Conservation (phyloP, 2,888 invertebrate genomes). For the Pteria penguin region DNA sequence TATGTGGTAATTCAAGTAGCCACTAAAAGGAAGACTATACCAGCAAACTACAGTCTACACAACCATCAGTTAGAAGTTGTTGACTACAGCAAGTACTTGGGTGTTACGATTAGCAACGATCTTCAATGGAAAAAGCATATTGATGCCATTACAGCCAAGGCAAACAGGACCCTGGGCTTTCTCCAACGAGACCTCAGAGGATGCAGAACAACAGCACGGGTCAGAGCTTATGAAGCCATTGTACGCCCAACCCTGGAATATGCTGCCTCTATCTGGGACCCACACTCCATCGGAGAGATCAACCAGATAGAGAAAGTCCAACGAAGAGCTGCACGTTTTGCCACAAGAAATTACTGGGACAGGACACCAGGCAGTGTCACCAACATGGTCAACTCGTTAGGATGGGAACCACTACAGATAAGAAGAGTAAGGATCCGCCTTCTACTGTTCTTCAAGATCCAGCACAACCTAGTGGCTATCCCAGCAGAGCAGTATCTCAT, state of each 20-base stretch:
- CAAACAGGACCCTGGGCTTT: neutral
- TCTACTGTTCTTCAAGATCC: neutral
- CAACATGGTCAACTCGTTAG: neutral
- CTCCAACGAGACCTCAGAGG: neutral
- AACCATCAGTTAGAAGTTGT: neutral
- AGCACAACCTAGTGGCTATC: neutral
- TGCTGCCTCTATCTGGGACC: constrained; percentile 17
- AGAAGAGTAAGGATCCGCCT: neutral
- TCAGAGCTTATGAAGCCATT: neutral
- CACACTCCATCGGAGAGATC: neutral
- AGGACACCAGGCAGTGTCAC: constrained; percentile 16
- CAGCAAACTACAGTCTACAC: neutral
- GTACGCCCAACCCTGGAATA: constrained; percentile 12
- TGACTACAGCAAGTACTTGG: neutral
- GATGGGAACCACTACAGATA: neutral
- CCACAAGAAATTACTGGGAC: neutral
- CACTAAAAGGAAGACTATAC: neutral
- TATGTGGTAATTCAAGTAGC: neutral
- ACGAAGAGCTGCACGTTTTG: constrained; percentile 9
- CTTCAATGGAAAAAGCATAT: constrained; percentile 7
- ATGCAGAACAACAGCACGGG: neutral
- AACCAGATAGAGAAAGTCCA: neutral
- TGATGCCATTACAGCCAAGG: neutral
- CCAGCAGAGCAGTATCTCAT: neutral
- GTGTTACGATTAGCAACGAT: neutral